Conservation (phyloP, 2,113 vertebrate genomes). For the Mionectes macconnelli region DNA sequence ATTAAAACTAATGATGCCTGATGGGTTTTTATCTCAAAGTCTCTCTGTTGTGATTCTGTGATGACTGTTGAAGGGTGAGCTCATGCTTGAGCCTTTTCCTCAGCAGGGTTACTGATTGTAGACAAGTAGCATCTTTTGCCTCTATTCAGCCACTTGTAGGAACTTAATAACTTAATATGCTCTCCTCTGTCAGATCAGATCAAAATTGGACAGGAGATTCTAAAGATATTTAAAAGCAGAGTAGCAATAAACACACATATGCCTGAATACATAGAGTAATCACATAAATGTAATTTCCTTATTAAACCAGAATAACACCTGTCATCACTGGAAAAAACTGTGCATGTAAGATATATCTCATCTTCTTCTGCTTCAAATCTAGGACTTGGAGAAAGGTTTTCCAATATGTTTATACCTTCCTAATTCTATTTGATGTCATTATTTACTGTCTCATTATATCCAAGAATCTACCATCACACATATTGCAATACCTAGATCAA, state of each 20-base stretch:
- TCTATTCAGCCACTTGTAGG: neutral
- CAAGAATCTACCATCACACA: neutral
- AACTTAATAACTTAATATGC: constrained; percentile 15
- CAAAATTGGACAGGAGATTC: constrained; percentile 21
- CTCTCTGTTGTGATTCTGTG: neutral
- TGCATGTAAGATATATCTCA: neutral
- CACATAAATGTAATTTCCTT: constrained; percentile 14
- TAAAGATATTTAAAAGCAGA: neutral
- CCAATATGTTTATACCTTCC: neutral
- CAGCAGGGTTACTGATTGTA: neutral
- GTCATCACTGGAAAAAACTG: neutral
- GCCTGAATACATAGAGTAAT: constrained; percentile 6
- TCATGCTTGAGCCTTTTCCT: neutral
- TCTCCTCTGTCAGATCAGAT: constrained; percentile 31
- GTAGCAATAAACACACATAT: neutral
- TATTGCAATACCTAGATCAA: neutral
- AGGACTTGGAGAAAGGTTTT: neutral
- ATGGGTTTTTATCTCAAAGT: constrained; percentile 27
- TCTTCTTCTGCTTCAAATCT: neutral
- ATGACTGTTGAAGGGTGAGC: constrained; percentile 24
- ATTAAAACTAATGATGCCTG: constrained; percentile 21
- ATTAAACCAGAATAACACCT: constrained; percentile 24
- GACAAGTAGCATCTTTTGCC: neutral
- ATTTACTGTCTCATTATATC: neutral
- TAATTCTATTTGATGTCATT: neutral